Base-by-base conservation (phyloP, 2,888 invertebrate genomes). In the Desoria tigrina region DNA sequence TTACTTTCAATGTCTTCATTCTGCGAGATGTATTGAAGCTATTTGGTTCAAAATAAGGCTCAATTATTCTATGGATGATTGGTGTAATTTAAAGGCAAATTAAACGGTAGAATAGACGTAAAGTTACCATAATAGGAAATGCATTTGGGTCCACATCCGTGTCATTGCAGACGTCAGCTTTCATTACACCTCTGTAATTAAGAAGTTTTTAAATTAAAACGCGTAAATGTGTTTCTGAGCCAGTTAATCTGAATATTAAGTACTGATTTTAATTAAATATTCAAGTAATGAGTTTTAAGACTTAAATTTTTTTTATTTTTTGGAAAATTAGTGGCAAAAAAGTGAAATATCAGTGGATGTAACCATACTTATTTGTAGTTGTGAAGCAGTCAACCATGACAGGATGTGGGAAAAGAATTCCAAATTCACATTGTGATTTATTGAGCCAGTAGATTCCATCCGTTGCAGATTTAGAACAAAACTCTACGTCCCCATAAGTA, bases 121-220 rank as follows among this genome's bases (percentile, higher is more conserved):
- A 45, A 9, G 26, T 24, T 24, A 14, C 24, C 7, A 51, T 51
- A 51, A 51, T 24, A 24, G 51, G 51, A 24, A 7, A 14, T 11
- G 24, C 24, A 7, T 3, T 7, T 21, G 24, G 21, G 21, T 26
- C 26, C 21, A 26, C 26, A 7, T 14, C 26, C 4, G 14, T 26
- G 14, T 26, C 26, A 24, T 23, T 51, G 51, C 51, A 51, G 16
- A 51, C 26, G 51, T 51, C 51, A 24, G 51, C 21, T 16, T 24
- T 51, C 26, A 51, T 51, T 24, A 7, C 11, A 24, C 26, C 51
- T 2, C 26, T 51, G 26, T 9, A 49, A 49, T 49, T 49, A 49
- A 49, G 7, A 49, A 49, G 18, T n/a, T n/a, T n/a, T n/a, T n/a
- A n/a, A n/a, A n/a, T n/a, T n/a, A n/a, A n/a, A n/a, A n/a, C n/a